A percentile compares a stretch with the other conserved stretches of the same genome.
These are phyloP conservation scores for Eupithecia dodoneata DNA, from an alignment of 2,888 invertebrate genomes.

Conservation along the genomic window DNA sequence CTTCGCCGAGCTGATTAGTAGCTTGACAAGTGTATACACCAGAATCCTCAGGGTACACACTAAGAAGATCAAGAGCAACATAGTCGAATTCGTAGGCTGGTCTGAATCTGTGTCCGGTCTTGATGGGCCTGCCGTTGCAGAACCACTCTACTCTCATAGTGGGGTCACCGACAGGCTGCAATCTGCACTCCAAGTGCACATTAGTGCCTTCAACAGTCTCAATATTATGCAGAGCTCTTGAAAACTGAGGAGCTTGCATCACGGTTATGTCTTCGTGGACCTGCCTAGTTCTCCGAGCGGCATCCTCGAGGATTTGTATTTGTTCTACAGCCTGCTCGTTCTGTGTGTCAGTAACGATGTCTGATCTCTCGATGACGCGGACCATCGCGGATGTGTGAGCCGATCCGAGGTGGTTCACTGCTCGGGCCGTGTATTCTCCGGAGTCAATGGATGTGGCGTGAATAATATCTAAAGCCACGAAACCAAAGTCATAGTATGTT, in stretches of 20 bases:
- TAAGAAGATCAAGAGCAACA: conserved; percentile 97
- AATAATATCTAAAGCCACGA: conserved; percentile 97
- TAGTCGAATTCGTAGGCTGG: conserved; percentile 99
- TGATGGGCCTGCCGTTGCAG: conserved; percentile 96
- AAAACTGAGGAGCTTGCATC: conserved; percentile 94
- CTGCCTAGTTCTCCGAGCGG: conserved; percentile 87
- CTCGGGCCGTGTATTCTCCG: conserved; percentile 97
- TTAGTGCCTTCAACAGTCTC: conserved; percentile 96
- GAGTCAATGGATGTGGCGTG: conserved; percentile 97
- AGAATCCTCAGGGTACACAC: conserved; percentile 98
- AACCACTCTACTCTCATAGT: conserved; percentile 98
- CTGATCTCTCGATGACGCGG: conserved; percentile 91
- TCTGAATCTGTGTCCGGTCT: conserved; percentile 96
- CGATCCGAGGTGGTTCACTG: conserved; percentile 96
- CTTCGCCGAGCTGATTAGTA: conserved; percentile 96
- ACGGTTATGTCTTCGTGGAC: conserved; percentile 92
- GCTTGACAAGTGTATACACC: conserved; percentile 98
- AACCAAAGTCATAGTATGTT: conserved; percentile 98
- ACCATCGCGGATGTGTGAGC: conserved; percentile 96
- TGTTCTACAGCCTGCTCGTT: conserved; percentile 96
- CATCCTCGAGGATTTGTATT: conserved; percentile 94
- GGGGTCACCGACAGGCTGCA: conserved; percentile 96
- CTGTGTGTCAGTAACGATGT: conserved; percentile 94
- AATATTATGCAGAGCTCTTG: conserved; percentile 93
- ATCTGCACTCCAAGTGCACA: conserved; percentile 95